A percentile compares a stretch with the other conserved stretches of the same genome.
These are phyloP conservation scores for Podabrus alpinus DNA, from an alignment of 2,888 invertebrate genomes.

Conservation along the genomic window DNA sequence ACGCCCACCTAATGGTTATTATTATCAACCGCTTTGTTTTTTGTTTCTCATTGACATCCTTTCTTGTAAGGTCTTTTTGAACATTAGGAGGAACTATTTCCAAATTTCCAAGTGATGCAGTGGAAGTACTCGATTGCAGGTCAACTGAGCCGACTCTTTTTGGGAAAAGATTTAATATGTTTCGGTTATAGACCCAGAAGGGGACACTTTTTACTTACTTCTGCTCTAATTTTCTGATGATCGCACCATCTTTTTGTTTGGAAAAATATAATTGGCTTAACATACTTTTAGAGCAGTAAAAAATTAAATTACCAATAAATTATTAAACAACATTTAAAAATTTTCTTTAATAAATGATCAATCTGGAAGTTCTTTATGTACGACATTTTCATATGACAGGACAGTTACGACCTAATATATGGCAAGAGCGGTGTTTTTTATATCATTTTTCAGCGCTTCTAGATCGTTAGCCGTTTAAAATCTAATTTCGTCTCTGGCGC, in stretches of 20 bases:
- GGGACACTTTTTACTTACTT: too few relatives aligned
- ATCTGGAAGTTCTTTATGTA: conserved; percentile 41
- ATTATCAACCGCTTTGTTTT: conserved; percentile 35
- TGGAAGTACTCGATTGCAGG: too few relatives aligned
- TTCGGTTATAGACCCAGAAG: too few relatives aligned
- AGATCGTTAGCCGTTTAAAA: conserved; percentile 57
- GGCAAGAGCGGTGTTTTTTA: conserved; percentile 43
- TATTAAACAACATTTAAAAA: background rate
- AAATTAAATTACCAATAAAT: background rate
- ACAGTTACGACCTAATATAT: conserved; percentile 44
- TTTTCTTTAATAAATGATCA: conserved; percentile 45
- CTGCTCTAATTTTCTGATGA: background rate
- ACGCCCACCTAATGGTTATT: background rate
- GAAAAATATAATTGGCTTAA: too few relatives aligned
- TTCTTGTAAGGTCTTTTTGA: background rate
- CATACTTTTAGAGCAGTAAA: background rate
- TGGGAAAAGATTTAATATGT: too few relatives aligned
- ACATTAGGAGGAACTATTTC: background rate
- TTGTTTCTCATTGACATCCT: background rate
- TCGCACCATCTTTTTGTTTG: background rate
- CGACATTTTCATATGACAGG: conserved; percentile 36
- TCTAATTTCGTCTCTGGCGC: conserved; percentile 56
- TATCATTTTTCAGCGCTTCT: conserved; percentile 53
- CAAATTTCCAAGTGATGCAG: background rate
- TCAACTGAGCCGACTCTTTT: too few relatives aligned